phyloP scores from a whole-genome alignment of 2,113 vertebrate species.

The Monopterus albus region DNA sequence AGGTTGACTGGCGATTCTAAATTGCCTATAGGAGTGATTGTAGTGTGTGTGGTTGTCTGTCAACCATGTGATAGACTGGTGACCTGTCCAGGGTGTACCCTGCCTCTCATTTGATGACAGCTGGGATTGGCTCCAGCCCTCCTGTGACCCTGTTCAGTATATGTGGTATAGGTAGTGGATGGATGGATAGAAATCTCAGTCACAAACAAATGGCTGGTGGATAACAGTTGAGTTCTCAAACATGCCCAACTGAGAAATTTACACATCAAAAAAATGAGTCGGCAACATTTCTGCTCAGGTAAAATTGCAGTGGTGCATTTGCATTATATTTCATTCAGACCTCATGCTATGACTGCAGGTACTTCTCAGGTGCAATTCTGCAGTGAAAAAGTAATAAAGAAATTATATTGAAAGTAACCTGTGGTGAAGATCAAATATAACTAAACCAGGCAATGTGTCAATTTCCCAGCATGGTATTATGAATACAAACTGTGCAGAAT shows the following conservation, averaged over 20 bases:
- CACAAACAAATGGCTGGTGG: constrained; percentile 47
- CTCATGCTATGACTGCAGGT: constrained; percentile 2
- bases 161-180: too few species aligned
- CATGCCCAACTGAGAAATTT: constrained; percentile 25
- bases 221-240: constrained; percentile 37
- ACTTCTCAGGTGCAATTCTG: neutral
- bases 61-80: too few species aligned
- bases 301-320: constrained; percentile 20
- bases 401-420: constrained; percentile 1
- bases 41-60: too few species aligned
- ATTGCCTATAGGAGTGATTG: too few species aligned
- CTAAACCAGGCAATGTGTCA: constrained; percentile 17
- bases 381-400: neutral
- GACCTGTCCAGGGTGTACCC: too few species aligned
- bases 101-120: too few species aligned
- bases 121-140: too few species aligned
- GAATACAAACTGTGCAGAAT: neutral
- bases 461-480: constrained; percentile 10
- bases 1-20: too few species aligned
- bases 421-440: constrained; percentile 16
- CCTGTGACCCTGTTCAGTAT: too few species aligned
- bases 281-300: constrained; percentile 35
- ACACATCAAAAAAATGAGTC: constrained; percentile 42
- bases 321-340: constrained; percentile 17
- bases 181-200: too few species aligned